These are phyloP conservation scores for Misgurnus anguillicaudatus DNA, from an alignment of 2,113 vertebrate species.

Conservation along the genomic window DNA sequence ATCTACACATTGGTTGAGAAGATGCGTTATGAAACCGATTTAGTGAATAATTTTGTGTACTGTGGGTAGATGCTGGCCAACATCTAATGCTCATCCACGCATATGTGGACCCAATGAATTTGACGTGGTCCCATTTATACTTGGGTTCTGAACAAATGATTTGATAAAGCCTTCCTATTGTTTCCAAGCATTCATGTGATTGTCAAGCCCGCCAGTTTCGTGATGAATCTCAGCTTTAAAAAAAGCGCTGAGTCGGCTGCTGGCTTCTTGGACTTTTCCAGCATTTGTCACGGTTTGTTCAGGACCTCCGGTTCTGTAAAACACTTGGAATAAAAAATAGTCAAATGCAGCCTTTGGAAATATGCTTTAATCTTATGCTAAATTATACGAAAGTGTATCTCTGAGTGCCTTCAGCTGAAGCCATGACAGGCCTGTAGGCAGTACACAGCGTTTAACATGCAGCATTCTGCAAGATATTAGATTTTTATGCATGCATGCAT, in stretches of 20 bases:
- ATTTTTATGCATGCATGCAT: too few relatives aligned
- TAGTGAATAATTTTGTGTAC: neutral
- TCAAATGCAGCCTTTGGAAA: neutral
- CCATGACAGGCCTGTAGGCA: too few relatives aligned
- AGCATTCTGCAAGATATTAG: too few relatives aligned
- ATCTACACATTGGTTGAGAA: neutral
- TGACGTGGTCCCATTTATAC: conserved; percentile 60
- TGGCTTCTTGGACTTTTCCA: neutral
- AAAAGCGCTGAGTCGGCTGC: conserved; percentile 2
- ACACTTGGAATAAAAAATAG: neutral
- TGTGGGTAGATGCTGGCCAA: neutral
- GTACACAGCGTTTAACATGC: too few relatives aligned
- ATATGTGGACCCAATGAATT: too few relatives aligned
- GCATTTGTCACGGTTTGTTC: neutral
- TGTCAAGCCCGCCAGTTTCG: conserved; percentile 49
- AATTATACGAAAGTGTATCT: too few relatives aligned
- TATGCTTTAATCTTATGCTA: too few relatives aligned
- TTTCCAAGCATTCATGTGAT: conserved; percentile 43
- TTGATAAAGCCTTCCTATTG: conserved; percentile 49
- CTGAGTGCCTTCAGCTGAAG: too few relatives aligned
- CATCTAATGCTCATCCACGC: too few relatives aligned
- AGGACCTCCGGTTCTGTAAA: neutral
- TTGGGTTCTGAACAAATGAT: conserved; percentile 44
- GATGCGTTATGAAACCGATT: neutral
- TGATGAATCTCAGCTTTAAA: conserved; percentile 68